Conservation (phyloP, 23 tunicate species). For the Styela clava region DNA sequence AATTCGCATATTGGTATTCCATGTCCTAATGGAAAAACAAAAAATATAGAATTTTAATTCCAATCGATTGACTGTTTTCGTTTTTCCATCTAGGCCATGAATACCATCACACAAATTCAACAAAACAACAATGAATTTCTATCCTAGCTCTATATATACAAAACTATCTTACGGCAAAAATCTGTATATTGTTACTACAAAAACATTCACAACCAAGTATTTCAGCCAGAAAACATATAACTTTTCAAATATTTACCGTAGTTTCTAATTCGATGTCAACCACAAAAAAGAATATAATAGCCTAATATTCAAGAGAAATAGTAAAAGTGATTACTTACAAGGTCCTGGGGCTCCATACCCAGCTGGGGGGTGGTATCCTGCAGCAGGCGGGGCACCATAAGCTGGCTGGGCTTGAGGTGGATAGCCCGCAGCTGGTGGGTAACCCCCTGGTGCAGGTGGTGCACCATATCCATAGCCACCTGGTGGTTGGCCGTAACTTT, state of each 20-base stretch:
- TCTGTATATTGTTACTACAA: too few relatives aligned
- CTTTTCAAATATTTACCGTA: too few relatives aligned
- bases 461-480: slow-evolving; percentile 32
- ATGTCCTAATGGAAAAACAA: not conserved
- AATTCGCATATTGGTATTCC: not conserved
- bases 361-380: slow-evolving; percentile 17
- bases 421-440: slow-evolving; percentile 16
- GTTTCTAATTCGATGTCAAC: too few relatives aligned
- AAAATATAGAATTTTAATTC: not conserved
- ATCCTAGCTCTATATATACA: too few relatives aligned
- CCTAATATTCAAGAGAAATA: too few relatives aligned
- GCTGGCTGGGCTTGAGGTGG: slow-evolving; percentile 25
- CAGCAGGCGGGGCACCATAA: slow-evolving; percentile 46
- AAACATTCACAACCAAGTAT: too few relatives aligned
- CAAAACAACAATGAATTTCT: not conserved
- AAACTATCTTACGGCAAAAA: too few relatives aligned
- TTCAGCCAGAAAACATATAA: too few relatives aligned
- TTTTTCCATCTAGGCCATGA: not conserved
- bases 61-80: not conserved
- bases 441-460: slow-evolving; percentile 37
- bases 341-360: slow-evolving; percentile 12
- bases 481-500: slow-evolving; percentile 20
- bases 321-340: slow-evolving; percentile 1
- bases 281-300: too few relatives aligned
- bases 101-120: not conserved